phyloP scores from a whole-genome alignment of 2,113 vertebrate genomes.

The Phrynocephalus versicolor region DNA sequence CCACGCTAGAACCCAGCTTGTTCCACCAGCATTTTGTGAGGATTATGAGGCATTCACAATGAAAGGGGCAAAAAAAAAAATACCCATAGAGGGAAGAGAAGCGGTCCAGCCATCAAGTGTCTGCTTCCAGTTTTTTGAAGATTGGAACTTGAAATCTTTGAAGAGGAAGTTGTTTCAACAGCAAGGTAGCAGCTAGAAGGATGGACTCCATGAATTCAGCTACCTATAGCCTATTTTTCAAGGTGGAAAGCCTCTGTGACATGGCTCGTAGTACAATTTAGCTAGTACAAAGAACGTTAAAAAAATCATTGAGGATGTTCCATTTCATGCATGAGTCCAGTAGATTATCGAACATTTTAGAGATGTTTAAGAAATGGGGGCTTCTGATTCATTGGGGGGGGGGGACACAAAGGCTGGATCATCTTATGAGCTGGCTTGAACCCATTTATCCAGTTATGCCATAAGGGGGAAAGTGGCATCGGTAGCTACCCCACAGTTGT shows the following conservation, averaged over 20 bases:
- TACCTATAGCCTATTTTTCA: neutral
- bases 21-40: neutral
- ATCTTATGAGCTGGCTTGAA: neutral
- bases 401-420: neutral
- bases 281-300: neutral
- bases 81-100: too few species aligned
- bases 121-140: neutral
- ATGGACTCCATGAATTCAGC: neutral
- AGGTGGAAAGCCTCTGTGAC: neutral
- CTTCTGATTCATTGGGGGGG: too few species aligned
- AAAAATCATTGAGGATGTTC: neutral
- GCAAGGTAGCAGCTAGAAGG: neutral
- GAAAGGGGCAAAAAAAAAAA: too few species aligned
- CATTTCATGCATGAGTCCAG: neutral
- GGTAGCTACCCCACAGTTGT: constrained; percentile 84
- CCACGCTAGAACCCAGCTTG: too few species aligned
- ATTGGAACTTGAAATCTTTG: neutral
- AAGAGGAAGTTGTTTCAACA: neutral
- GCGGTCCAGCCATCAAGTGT: too few species aligned
- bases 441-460: constrained; percentile 32
- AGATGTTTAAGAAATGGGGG: neutral
- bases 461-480: constrained; percentile 81
- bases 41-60: neutral
- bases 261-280: neutral
- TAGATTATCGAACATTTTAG: neutral